Evolutionary conservation across 53 echinoderm and acorn worm species (phyloP).

Genomic region (Apostichopus leukothele): DNA sequence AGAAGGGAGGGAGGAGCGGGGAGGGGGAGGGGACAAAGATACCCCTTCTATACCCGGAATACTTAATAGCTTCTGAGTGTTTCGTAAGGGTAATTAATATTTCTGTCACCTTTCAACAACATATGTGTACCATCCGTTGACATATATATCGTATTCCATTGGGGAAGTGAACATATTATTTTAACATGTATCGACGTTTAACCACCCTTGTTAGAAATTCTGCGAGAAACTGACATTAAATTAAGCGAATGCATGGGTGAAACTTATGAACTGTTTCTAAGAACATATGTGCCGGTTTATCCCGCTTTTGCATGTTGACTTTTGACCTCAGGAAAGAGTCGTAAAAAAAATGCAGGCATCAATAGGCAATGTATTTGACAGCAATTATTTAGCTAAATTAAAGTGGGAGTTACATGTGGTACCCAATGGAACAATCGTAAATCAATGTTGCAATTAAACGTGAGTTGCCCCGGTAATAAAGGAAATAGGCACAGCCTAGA

Average conservation of each 20-base stretch:
- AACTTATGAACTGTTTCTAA: too few species aligned
- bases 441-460: background rate
- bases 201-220: background rate
- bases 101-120: too few species aligned
- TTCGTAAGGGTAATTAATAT: too few species aligned
- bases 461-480: background rate
- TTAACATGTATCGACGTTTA: conserved; percentile 8
- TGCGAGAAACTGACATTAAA: conserved; percentile 3
- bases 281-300: background rate
- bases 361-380: background rate
- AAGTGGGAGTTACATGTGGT: conserved; percentile 3
- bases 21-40: too few species aligned
- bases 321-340: background rate
- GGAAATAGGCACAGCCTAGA: too few species aligned
- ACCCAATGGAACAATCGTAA: background rate
- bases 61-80: too few species aligned
- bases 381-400: background rate
- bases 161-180: background rate
- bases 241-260: conserved; percentile 9
- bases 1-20: too few species aligned
- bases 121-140: too few species aligned
- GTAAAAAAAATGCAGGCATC: background rate
- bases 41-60: too few species aligned
- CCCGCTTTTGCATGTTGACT: background rate
- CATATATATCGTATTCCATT: too few species aligned